Base-by-base conservation (phyloP, 2,797 vertebrate genomes). In the Acanthurus tractus region DNA sequence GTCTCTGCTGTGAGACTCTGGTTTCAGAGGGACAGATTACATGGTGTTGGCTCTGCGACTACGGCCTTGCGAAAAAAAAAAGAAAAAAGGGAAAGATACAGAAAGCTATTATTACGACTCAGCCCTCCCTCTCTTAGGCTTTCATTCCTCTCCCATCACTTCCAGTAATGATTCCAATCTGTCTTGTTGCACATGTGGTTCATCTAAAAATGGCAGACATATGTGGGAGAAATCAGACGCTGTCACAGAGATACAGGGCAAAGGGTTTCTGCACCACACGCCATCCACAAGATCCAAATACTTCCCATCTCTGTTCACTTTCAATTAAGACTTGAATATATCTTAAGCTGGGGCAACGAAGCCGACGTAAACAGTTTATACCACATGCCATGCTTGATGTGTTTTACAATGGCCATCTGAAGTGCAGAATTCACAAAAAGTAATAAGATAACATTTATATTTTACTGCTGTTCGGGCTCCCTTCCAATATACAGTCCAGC, bases 111-210 rank as follows among this genome's bases (percentile, higher is more conserved):
- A 90, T 90, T 89, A 86, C 50, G 29, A 63, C 70, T 76, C 55
- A 2, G 72, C 61, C 54, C 42, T 74, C 36, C 69, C 36, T 54
- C 69, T 75, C 65, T 36, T 6, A 18, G 67, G 68, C 81, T 86
- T 87, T 88, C 86, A 73, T 83, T 87, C 76, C 79, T 85, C 83
- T 85, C 80, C 81, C 83, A 87, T 91, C 84, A 76, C 86, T 81
- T 85, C 71, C 82, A 76, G 86, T 91, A 88, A 92, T 84, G 79
- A 89, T 70, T 89, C 84, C 90, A 88, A 88, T 91, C 85, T 80
- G 90, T 89, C 86, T 85, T 64, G 36, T 42, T 76, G 74, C 79
- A 58, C 76, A 72, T 81, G 84, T 63, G 88, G 88, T 81, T 84
- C 45, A 8, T 76, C 79, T 79, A 79, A 76, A 86, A 90, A 86